Evolutionary conservation across 92 coral and sea anemone species (phyloP), one percentile per base, ranked within the genome.

Genomic region (Hydrozoanthus gracilis): DNA sequence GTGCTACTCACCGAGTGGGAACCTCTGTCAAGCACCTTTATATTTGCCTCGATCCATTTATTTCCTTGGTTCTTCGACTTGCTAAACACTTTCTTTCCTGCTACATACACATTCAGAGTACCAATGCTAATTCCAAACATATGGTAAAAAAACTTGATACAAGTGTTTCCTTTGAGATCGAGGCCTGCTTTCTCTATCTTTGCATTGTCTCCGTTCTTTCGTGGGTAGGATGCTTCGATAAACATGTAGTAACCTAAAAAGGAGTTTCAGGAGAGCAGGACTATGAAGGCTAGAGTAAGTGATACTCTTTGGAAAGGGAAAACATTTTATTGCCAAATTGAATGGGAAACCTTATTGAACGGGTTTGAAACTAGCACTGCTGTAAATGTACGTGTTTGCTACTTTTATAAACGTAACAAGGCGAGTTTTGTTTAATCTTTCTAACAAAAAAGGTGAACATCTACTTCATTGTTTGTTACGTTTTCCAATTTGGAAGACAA

Each of bases 31-130:
- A 48, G 7, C 27, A 70, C 74, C 18, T n/a, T 70, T n/a, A 70
- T n/a, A 12, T 9, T 14, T 15, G 74, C 50, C 49, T 70, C 74
- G 13, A 70, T 70, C 74, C 74, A 70, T 7, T 70, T 70, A 48
- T 70, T 70, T 15, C 74, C 74, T 39, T 70, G 74, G 48, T 70
- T 70, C 27, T 48, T 48, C 27, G 74, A 70, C 74, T 8, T 70
- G 27, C 47, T 70, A 44, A 70, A 70, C 50, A 70, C 74, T 48
- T 70, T 70, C 12, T 70, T 39, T 3, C 49, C n/a, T 5, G 47
- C 74, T 2, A 70, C 74, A 39, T 27, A 70, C 74, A 70, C 74
- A 48, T 70, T 70, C 17, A 70, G 50, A 70, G 49, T 70, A 27
- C 74, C 74, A 4, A 70, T 70, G 4, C 15, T 2, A 48, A 4